These are phyloP conservation scores for Morone chrysops DNA, from an alignment of 2,113 vertebrate species.

Conservation along the genomic window DNA sequence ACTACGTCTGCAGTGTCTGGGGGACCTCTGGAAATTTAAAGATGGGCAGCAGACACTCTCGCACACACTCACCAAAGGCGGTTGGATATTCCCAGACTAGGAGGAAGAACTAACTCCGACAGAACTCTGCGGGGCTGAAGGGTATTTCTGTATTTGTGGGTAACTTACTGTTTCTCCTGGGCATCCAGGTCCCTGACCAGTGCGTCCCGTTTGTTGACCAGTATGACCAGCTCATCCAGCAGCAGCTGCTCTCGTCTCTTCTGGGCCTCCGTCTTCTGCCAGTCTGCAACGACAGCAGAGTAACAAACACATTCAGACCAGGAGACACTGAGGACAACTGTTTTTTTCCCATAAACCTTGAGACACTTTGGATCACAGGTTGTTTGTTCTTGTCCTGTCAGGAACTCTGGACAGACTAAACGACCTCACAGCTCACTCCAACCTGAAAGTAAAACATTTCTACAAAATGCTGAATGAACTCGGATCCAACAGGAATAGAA, in stretches of 20 bases:
- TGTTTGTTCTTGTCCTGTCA: neutral
- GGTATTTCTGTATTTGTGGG: constrained; percentile 6
- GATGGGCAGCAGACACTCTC: neutral
- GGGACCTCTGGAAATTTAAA: constrained; percentile 6
- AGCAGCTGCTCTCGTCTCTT: constrained; percentile 96
- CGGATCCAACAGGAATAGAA: neutral
- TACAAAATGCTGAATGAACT: neutral
- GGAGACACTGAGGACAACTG: neutral
- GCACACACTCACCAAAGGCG: neutral
- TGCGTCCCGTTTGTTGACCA: constrained; percentile 96
- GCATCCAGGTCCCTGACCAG: constrained; percentile 96
- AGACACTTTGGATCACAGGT: neutral
- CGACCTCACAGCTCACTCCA: neutral
- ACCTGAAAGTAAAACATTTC: neutral
- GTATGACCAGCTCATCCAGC: constrained; percentile 95
- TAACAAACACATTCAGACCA: constrained; percentile 12
- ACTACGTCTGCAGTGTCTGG: neutral
- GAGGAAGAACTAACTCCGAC: neutral
- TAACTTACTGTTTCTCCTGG: constrained; percentile 94
- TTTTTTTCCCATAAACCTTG: neutral
- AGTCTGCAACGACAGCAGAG: constrained; percentile 85
- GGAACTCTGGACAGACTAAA: neutral
- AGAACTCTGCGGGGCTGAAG: neutral
- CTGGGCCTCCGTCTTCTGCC: constrained; percentile 99
- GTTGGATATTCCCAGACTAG: neutral